A percentile compares a stretch with the other conserved stretches of the same genome.
Conservation (phyloP, 2,113 vertebrate genomes). For the Phyllostomus hastatus region DNA sequence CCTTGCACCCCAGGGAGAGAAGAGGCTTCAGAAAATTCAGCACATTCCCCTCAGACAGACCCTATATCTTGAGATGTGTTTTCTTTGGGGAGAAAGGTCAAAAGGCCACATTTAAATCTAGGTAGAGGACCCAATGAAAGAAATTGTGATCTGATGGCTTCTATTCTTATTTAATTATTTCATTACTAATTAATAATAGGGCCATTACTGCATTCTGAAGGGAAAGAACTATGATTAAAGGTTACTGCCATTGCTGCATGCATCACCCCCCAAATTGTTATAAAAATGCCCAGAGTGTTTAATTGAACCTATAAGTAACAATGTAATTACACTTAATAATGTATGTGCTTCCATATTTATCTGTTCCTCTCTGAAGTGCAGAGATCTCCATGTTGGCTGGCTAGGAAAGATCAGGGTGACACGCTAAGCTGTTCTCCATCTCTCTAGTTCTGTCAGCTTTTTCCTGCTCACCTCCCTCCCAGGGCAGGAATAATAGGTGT, state of each 20-base stretch:
- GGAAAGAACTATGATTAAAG: constrained; percentile 79
- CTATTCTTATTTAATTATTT: constrained; percentile 75
- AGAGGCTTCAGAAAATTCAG: not conserved
- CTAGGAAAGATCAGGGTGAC: not conserved
- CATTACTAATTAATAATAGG: constrained; percentile 79
- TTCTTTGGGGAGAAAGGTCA: constrained; percentile 5
- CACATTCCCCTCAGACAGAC: not conserved
- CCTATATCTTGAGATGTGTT: constrained; percentile 19
- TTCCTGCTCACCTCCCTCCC: not conserved
- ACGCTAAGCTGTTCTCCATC: not conserved
- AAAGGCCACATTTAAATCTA: constrained; percentile 19
- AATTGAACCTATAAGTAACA: constrained; percentile 77
- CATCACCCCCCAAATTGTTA: constrained; percentile 68
- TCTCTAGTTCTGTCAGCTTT: not conserved
- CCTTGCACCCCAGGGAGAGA: not conserved
- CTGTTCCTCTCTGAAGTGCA: constrained; percentile 57
- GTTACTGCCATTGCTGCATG: constrained; percentile 70
- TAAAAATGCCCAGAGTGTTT: constrained; percentile 70
- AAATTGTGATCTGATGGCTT: constrained; percentile 41
- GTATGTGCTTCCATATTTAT: constrained; percentile 61
- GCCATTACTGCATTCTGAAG: constrained; percentile 59
- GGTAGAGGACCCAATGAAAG: not conserved
- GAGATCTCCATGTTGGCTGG: constrained; percentile 23
- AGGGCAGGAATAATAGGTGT: not conserved
- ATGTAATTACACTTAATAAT: constrained; percentile 77